Evolutionary conservation across 2,113 vertebrate genomes (phyloP).

Genomic region (Saccopteryx bilineata): DNA sequence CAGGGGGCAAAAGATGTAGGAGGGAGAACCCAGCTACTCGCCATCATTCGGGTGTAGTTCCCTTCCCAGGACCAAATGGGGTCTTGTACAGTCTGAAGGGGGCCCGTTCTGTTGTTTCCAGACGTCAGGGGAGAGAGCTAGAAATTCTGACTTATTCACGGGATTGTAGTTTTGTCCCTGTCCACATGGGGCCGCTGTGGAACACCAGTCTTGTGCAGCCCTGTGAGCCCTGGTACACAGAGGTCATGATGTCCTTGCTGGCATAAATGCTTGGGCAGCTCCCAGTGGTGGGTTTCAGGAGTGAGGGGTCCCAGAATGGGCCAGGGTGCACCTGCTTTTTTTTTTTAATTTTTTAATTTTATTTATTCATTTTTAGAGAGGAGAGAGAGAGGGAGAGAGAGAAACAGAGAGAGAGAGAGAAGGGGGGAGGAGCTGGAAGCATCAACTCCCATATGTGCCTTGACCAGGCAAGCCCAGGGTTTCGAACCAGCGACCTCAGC

Average conservation of each 20-base stretch:
- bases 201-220: neutral
- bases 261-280: neutral
- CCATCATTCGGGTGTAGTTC: neutral
- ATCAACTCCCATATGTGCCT: too few relatives aligned
- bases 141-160: neutral
- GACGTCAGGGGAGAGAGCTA: neutral
- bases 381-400: too few relatives aligned
- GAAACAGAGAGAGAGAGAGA: too few relatives aligned
- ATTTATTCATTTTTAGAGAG: too few relatives aligned
- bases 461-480: too few relatives aligned
- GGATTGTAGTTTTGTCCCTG: neutral
- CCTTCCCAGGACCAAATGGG: neutral
- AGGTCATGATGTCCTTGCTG: neutral
- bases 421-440: too few relatives aligned
- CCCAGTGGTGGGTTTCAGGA: neutral
- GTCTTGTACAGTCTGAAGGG: neutral
- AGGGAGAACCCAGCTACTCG: neutral
- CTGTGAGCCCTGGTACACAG: too few relatives aligned
- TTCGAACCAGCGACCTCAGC: too few relatives aligned
- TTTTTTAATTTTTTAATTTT: too few relatives aligned
- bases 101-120: neutral
- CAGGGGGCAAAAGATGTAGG: neutral
- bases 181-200: neutral
- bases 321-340: neutral
- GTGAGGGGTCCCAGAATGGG: neutral